Evolutionary conservation across 1,140 invertebrate species (phyloP).

Genomic region (Diprion similis): DNA sequence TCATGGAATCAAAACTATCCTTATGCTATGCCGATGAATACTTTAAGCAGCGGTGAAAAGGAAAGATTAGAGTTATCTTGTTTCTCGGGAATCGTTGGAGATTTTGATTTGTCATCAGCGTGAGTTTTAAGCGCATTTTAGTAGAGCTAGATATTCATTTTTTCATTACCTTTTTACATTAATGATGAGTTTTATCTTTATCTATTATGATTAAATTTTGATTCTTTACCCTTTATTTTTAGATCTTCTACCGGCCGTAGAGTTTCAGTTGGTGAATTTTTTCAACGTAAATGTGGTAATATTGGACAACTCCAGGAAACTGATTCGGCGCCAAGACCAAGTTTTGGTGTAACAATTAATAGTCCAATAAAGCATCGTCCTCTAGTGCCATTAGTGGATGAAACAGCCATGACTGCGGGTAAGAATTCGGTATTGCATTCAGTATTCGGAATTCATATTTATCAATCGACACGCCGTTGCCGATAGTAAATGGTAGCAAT

Average conservation of each 20-base stretch:
- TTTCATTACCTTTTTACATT: background rate
- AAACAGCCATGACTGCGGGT: constrained; percentile 42
- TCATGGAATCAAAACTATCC: constrained; percentile 41
- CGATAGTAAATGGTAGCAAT: background rate
- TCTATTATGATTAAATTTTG: constrained; percentile 4
- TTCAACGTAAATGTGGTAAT: constrained; percentile 46
- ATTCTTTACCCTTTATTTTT: constrained; percentile 14
- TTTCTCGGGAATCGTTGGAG: constrained; percentile 54
- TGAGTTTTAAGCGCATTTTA: constrained; percentile 22
- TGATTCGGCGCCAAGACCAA: constrained; percentile 34
- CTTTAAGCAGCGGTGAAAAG: constrained; percentile 30
- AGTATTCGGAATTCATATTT: too few species aligned
- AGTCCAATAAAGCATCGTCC: constrained; percentile 40
- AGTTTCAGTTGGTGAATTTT: constrained; percentile 49
- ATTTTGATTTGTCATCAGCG: constrained; percentile 46
- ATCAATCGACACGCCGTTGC: background rate
- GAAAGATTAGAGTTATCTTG: constrained; percentile 44
- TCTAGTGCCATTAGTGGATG: constrained; percentile 40
- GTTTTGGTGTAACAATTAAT: constrained; percentile 39
- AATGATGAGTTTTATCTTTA: background rate
- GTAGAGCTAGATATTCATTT: too few species aligned
- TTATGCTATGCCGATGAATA: constrained; percentile 25
- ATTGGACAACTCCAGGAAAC: constrained; percentile 36
- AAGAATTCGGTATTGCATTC: background rate
- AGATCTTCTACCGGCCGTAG: constrained; percentile 43